Evolutionary conservation across 1,140 invertebrate species (phyloP).

Genomic region (Elysia chlorotica): DNA sequence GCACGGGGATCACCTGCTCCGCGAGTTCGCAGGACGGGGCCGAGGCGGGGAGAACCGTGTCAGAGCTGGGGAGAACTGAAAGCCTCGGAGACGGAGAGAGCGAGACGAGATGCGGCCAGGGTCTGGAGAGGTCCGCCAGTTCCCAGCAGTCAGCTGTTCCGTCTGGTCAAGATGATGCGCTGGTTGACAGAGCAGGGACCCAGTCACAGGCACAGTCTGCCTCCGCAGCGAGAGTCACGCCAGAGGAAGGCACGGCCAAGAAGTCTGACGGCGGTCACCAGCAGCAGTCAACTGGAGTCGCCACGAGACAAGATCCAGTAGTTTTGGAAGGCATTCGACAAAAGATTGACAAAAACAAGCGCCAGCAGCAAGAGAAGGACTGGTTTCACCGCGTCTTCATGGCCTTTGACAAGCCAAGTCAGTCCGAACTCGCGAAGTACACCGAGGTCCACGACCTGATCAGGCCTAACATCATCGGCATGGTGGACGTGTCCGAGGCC

Average conservation of each 20-base stretch:
- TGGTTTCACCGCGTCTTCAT: constrained; percentile 8
- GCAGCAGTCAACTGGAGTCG: neutral
- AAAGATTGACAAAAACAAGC: constrained; percentile 31
- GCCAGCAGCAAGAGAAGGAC: constrained; percentile 22
- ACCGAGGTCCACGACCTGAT: neutral
- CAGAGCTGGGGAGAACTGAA: constrained; percentile 33
- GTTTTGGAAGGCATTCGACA: constrained; percentile 30
- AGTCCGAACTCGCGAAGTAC: constrained; percentile 17
- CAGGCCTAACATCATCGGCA: neutral
- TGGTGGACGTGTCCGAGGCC: neutral
- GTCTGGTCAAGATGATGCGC: neutral
- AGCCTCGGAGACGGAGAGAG: constrained; percentile 25
- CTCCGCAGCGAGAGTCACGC: neutral
- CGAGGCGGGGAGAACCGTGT: constrained; percentile 19
- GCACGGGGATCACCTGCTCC: constrained; percentile 12
- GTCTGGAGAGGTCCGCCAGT: constrained; percentile 3
- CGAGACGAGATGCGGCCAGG: constrained; percentile 9
- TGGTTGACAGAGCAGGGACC: neutral
- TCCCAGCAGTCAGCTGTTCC: neutral
- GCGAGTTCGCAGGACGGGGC: constrained; percentile 21
- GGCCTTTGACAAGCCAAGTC: constrained; percentile 15
- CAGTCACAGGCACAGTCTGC: neutral
- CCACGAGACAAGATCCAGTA: constrained; percentile 19
- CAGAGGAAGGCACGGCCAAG: no score
- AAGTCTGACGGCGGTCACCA: neutral